Evolutionary conservation across 2,888 invertebrate genomes (phyloP).

Genomic region (Chesias legatella): DNA sequence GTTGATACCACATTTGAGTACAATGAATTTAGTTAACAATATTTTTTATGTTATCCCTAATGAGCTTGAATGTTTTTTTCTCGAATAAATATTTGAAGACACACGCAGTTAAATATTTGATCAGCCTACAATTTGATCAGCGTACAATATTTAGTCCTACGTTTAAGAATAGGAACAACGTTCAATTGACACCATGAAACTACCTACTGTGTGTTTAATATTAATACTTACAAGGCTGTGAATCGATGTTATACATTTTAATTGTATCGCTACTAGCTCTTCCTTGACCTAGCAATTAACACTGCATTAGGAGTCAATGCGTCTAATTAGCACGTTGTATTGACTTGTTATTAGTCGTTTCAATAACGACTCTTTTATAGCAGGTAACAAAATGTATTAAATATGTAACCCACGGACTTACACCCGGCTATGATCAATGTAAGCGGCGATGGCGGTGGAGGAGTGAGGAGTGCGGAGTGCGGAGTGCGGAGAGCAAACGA

Average conservation of each 20-base stretch:
- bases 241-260: slow-evolving; percentile 31
- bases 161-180: slow-evolving; percentile 39
- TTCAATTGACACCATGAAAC: slow-evolving; percentile 44
- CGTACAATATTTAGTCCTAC: slow-evolving; percentile 46
- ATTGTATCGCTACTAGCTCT: slow-evolving; percentile 34
- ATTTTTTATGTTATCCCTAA: slow-evolving; percentile 23
- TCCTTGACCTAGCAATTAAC: slow-evolving; percentile 45
- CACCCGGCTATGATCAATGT: slow-evolving; percentile 24
- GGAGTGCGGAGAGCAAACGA: slow-evolving; percentile 44
- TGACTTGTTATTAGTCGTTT: slow-evolving; percentile 25
- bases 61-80: too few species aligned
- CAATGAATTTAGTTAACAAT: slow-evolving; percentile 28
- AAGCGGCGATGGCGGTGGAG: slow-evolving; percentile 26
- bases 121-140: slow-evolving; percentile 37
- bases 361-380: slow-evolving; percentile 23
- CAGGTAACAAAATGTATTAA: slow-evolving; percentile 20
- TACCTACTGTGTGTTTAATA: slow-evolving; percentile 22
- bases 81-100: too few species aligned
- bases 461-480: slow-evolving; percentile 39
- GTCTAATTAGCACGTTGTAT: slow-evolving; percentile 36
- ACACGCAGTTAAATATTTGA: slow-evolving; percentile 21
- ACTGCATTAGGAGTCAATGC: slow-evolving; percentile 31
- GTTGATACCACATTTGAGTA: slow-evolving; percentile 15
- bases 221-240: slow-evolving; percentile 18
- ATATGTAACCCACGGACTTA: slow-evolving; percentile 21